A percentile compares a stretch with the other conserved stretches of the same genome.
phyloP scores from a whole-genome alignment of 2,888 invertebrate species.

The Serripes groenlandicus region DNA sequence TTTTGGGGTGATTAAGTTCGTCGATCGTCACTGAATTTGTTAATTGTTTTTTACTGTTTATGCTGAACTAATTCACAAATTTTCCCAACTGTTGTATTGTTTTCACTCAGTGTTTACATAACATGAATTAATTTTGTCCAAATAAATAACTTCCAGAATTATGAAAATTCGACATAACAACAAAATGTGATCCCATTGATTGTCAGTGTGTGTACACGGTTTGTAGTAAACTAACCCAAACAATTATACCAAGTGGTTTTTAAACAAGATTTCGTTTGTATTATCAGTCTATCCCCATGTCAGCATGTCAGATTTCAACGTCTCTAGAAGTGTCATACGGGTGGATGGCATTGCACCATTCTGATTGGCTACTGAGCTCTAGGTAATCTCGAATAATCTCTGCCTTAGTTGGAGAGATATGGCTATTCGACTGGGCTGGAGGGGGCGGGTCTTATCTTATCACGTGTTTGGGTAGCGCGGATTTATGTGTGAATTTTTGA shows the following conservation, averaged over 20 bases:
- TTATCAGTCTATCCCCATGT: constrained; percentile 52
- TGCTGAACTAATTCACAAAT: constrained; percentile 15
- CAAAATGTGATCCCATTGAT: constrained; percentile 48
- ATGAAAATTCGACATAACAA: constrained; percentile 59
- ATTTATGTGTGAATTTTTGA: constrained; percentile 55
- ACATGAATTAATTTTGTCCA: constrained; percentile 60
- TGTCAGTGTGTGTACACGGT: constrained; percentile 61
- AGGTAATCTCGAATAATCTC: constrained; percentile 45
- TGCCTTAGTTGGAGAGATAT: constrained; percentile 25
- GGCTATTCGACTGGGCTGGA: constrained; percentile 39
- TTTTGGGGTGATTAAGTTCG: not conserved
- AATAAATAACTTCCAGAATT: constrained; percentile 66
- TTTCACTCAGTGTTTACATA: constrained; percentile 49
- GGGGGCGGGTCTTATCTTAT: constrained; percentile 63
- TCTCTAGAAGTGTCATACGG: constrained; percentile 66
- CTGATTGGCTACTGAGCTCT: constrained; percentile 46
- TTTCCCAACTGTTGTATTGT: constrained; percentile 20
- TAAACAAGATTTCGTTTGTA: constrained; percentile 64
- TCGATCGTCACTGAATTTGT: constrained; percentile 42
- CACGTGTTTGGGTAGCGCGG: constrained; percentile 63
- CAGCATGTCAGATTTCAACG: constrained; percentile 64
- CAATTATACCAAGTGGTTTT: constrained; percentile 65
- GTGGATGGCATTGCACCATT: constrained; percentile 29
- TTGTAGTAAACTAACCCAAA: constrained; percentile 66
- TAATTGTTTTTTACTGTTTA: constrained; percentile 51